These are phyloP conservation scores for Tapera naevia DNA, from an alignment of 2,797 vertebrate genomes.

Conservation along the genomic window DNA sequence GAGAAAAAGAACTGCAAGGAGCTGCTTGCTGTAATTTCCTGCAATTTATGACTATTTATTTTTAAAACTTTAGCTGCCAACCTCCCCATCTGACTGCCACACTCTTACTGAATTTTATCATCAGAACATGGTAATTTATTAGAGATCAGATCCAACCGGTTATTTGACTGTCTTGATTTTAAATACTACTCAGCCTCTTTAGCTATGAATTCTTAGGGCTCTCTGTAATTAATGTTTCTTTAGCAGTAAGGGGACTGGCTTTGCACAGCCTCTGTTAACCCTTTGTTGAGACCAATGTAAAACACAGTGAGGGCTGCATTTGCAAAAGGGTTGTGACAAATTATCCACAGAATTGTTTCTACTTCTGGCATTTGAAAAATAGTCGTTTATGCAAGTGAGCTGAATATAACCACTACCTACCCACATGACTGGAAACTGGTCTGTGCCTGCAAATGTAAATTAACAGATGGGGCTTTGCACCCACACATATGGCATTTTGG, in stretches of 20 bases:
- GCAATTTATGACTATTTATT: slow-evolving; percentile 69
- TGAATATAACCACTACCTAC: background rate
- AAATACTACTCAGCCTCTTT: slow-evolving; percentile 42
- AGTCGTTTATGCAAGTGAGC: background rate
- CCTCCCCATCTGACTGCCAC: slow-evolving; percentile 48
- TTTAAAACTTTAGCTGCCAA: slow-evolving; percentile 64
- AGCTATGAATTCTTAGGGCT: slow-evolving; percentile 12
- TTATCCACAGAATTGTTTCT: background rate
- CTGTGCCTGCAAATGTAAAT: background rate
- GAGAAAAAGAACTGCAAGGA: slow-evolving; percentile 28
- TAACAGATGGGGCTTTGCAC: background rate
- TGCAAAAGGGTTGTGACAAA: background rate
- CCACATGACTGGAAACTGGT: background rate
- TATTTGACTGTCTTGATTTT: slow-evolving; percentile 71
- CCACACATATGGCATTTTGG: background rate
- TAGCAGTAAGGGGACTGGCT: background rate
- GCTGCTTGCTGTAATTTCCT: slow-evolving; percentile 53
- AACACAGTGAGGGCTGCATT: background rate
- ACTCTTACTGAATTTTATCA: slow-evolving; percentile 47
- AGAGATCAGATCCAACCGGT: slow-evolving; percentile 53
- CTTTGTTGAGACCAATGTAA: background rate
- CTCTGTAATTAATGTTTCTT: slow-evolving; percentile 69
- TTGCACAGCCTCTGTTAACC: slow-evolving; percentile 39
- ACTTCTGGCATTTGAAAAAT: background rate
- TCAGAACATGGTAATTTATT: slow-evolving; percentile 67